A percentile compares a stretch with the other conserved stretches of the same genome.
phyloP scores from a whole-genome alignment of 1,140 invertebrate species.

The Palaemon carinicauda region DNA sequence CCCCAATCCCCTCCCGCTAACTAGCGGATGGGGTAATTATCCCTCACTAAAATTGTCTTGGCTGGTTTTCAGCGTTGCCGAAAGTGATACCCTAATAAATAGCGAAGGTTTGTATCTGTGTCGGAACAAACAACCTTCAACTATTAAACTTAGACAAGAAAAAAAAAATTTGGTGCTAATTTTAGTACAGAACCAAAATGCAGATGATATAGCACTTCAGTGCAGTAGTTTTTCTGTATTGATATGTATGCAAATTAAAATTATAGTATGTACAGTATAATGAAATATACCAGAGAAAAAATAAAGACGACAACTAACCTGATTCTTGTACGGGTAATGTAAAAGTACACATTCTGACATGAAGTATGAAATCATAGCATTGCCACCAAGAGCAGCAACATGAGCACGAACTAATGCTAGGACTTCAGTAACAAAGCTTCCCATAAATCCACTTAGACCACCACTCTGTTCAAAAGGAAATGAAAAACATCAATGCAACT shows the following conservation, averaged over 20 bases:
- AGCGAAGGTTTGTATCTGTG: too few species aligned
- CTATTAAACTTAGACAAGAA: too few species aligned
- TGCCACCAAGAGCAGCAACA: slow-evolving; percentile 91
- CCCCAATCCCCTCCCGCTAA: too few species aligned
- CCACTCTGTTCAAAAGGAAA: slow-evolving; percentile 71
- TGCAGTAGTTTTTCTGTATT: too few species aligned
- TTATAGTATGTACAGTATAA: not conserved
- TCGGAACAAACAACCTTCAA: too few species aligned
- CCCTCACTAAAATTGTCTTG: too few species aligned
- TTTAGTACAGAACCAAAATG: not conserved
- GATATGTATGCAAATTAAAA: too few species aligned
- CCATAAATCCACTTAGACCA: slow-evolving; percentile 91
- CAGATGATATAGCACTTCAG: not conserved
- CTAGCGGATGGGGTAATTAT: too few species aligned
- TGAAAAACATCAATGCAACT: not conserved
- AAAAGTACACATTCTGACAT: slow-evolving; percentile 89
- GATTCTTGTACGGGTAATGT: slow-evolving; percentile 95
- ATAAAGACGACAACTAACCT: slow-evolving; percentile 71
- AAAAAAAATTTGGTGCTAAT: too few species aligned
- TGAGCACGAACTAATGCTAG: slow-evolving; percentile 91
- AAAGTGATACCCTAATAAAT: too few species aligned
- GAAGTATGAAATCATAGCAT: slow-evolving; percentile 93
- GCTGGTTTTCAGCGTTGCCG: too few species aligned
- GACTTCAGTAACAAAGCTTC: slow-evolving; percentile 90
- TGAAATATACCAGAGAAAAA: not conserved